Evolutionary conservation across 2,797 vertebrate genomes (phyloP).

Genomic region (Oreortyx pictus): DNA sequence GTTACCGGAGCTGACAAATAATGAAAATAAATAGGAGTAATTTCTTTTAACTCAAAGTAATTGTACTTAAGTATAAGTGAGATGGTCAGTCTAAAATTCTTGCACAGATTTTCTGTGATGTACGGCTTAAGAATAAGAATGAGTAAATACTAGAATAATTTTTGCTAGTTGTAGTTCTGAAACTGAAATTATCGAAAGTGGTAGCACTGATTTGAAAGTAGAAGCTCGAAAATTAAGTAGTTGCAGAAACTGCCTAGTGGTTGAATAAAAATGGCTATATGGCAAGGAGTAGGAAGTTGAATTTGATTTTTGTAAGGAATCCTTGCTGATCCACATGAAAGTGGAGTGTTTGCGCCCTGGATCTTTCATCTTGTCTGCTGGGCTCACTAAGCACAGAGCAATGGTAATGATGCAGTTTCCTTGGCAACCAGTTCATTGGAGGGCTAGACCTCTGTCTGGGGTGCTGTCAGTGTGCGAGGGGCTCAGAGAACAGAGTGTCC

Average conservation of each 20-base stretch:
- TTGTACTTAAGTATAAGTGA: not conserved
- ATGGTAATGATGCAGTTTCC: constrained; percentile 79
- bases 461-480: constrained; percentile 81
- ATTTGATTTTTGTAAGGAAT: constrained; percentile 2
- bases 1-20: not conserved
- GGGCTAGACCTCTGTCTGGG: constrained; percentile 81
- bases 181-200: not conserved
- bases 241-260: too few species aligned
- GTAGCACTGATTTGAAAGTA: not conserved
- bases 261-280: constrained; percentile 11
- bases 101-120: not conserved
- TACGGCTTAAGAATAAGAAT: not conserved
- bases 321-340: constrained; percentile 3
- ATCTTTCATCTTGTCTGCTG: constrained; percentile 65
- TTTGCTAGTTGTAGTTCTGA: not conserved
- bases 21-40: not conserved
- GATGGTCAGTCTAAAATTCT: not conserved
- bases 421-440: constrained; percentile 81
- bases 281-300: not conserved
- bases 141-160: not conserved
- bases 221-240: not conserved
- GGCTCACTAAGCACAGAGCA: constrained; percentile 68
- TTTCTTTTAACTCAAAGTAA: not conserved
- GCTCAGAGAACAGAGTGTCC: constrained; percentile 79
- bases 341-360: constrained; percentile 37